Evolutionary conservation across 2,797 vertebrate species (phyloP), one percentile per base, ranked within the genome.

Genomic region (Phalanger gymnotis): DNA sequence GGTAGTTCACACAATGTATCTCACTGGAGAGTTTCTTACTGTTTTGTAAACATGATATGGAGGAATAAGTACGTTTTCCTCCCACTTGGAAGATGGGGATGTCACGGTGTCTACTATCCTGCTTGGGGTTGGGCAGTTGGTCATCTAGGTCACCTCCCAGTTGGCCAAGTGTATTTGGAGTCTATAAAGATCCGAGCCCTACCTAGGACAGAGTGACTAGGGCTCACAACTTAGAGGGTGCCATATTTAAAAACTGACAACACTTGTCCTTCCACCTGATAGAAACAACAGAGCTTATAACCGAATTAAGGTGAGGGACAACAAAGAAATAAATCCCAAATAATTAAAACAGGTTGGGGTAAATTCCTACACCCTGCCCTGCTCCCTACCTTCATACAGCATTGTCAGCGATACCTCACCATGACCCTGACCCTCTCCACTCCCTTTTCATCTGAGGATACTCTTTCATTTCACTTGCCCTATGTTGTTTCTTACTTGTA

Each of bases 21-120:
- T 52, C 91, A 54, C 94, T 3, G 28, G 93, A 61, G 30, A 93
- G 92, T 92, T 96, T 96, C 87, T 95, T 90, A 73, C n/a, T 87
- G 73, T 47, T 87, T 81, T 27, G 40, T 81, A 81, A 81, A 58
- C 47, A n/a, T 19, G 28, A 90, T 2, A 40, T 40, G 40, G 73
- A 87, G 5, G 34, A 87, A 47, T 47, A 87, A 47, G 22, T 87
- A 22, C 9, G 22, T 51, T 87, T 51, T 47, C 2, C 40, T 2
- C n/a, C 25, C 7, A 51, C 5, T 27, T 87, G 22, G 51, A 94
- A 54, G 92, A 51, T 94, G 7, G 40, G 81, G 16, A 93, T 90
- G 2, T 54, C 54, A 31, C 54, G 30, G 25, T 5, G 66, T 61
- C 91, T 94, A 10, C 25, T 91, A 61, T 94, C 93, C 95, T 93